These are phyloP conservation scores for Raillietiella orientalis DNA, from an alignment of 2,888 invertebrate species.

Conservation along the genomic window DNA sequence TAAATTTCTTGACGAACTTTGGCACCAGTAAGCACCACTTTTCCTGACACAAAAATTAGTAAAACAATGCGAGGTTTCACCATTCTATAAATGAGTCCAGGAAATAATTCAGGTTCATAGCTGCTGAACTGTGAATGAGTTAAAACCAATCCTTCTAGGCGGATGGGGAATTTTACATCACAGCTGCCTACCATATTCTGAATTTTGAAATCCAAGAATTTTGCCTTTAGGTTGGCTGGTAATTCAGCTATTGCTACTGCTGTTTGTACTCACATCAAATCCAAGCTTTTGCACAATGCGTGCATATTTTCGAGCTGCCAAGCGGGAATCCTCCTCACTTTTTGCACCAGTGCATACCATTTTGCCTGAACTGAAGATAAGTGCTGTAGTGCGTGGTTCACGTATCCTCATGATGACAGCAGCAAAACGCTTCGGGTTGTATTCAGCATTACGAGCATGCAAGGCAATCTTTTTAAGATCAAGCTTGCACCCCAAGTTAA, in stretches of 20 bases:
- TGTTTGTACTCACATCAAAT: constrained; percentile 21
- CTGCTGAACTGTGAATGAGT: constrained; percentile 48
- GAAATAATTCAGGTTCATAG: constrained; percentile 94
- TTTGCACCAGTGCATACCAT: constrained; percentile 66
- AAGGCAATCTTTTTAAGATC: constrained; percentile 89
- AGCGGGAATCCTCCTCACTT: constrained; percentile 39
- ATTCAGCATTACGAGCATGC: constrained; percentile 93
- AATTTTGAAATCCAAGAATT: constrained; percentile 44
- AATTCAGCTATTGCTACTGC: too few species aligned
- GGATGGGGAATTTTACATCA: constrained; percentile 53
- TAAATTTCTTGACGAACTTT: constrained; percentile 67
- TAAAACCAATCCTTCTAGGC: constrained; percentile 41
- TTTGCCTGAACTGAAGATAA: constrained; percentile 53
- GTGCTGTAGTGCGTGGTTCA: constrained; percentile 41
- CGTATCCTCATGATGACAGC: constrained; percentile 88
- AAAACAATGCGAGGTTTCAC: constrained; percentile 79
- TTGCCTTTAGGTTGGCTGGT: too few species aligned
- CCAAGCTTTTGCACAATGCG: constrained; percentile 47
- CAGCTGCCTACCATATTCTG: constrained; percentile 64
- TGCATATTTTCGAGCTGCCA: constrained; percentile 48
- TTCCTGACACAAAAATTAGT: constrained; percentile 94
- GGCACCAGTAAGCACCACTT: constrained; percentile 77
- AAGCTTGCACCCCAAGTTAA: constrained; percentile 73
- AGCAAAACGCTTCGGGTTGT: constrained; percentile 94
- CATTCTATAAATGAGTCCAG: constrained; percentile 94